These are phyloP conservation scores for Hippocampus zosterae DNA, from an alignment of 2,113 vertebrate species.

Conservation along the genomic window DNA sequence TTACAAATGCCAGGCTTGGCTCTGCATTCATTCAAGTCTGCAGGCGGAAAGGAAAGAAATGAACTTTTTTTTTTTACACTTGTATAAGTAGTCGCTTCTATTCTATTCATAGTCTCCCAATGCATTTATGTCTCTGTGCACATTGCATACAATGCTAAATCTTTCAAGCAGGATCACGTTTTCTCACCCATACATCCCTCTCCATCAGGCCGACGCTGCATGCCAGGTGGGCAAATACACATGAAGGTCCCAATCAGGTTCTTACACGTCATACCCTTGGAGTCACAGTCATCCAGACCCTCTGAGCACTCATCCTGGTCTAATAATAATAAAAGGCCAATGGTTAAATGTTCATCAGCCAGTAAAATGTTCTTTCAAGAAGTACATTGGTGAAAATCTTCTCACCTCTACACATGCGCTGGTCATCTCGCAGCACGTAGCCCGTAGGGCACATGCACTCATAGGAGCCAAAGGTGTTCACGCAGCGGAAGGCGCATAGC, in stretches of 20 bases:
- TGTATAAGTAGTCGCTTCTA: too few species aligned
- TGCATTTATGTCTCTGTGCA: too few species aligned
- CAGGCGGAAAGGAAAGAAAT: background rate
- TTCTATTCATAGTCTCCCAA: too few species aligned
- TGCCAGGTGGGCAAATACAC: constrained; percentile 86
- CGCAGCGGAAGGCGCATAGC: constrained; percentile 93
- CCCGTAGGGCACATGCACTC: constrained; percentile 88
- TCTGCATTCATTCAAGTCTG: constrained; percentile 89
- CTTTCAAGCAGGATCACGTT: background rate
- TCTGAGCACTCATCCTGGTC: constrained; percentile 88
- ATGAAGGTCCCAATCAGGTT: constrained; percentile 91
- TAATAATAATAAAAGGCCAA: constrained; percentile 36
- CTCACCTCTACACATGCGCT: constrained; percentile 90
- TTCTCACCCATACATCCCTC: constrained; percentile 86
- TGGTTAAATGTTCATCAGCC: background rate
- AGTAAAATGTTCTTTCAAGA: background rate
- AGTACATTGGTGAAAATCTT: background rate
- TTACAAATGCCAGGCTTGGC: constrained; percentile 84
- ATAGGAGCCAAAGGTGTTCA: constrained; percentile 90
- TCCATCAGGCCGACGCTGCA: constrained; percentile 79
- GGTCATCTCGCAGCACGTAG: constrained; percentile 85
- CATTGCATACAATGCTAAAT: background rate
- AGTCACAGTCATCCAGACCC: constrained; percentile 82
- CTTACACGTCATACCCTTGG: constrained; percentile 88
- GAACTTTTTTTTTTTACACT: too few species aligned